Conservation (phyloP, 2,113 vertebrate genomes). For the Microcebus ravelobensis region DNA sequence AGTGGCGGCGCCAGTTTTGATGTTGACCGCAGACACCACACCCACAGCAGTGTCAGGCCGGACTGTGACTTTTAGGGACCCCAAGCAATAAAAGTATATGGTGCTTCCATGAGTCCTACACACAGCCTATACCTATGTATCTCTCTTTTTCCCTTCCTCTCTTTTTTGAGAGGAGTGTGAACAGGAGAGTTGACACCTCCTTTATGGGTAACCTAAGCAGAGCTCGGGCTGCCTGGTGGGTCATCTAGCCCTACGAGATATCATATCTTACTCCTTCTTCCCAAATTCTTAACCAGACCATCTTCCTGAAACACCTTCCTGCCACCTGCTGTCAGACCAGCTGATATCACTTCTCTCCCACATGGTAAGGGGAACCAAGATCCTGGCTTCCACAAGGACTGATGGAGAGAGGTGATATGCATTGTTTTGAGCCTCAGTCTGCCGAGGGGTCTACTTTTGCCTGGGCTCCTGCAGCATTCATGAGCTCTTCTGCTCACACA, state of each 20-base stretch:
- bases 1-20: rapidly evolving
- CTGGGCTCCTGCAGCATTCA: rapidly evolving
- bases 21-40: neutral
- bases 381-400: neutral
- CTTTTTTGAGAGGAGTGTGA: neutral
- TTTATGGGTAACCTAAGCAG: neutral
- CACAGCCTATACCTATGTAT: neutral
- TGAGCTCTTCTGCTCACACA: neutral
- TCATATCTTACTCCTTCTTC: neutral
- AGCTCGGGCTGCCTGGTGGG: neutral
- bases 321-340: no score
- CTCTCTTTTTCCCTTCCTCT: neutral
- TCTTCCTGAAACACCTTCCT: neutral
- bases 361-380: neutral
- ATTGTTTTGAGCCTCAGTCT: neutral
- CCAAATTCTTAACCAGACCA: neutral
- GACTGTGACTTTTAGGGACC: neutral
- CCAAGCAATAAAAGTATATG: neutral
- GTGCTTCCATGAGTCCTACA: neutral
- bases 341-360: neutral
- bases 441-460: rapidly evolving
- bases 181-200: no score
- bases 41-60: neutral
- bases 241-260: no score
- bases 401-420: rapidly evolving